Conservation (phyloP, 1,140 invertebrate species). For the Arctopsyche grandis region DNA sequence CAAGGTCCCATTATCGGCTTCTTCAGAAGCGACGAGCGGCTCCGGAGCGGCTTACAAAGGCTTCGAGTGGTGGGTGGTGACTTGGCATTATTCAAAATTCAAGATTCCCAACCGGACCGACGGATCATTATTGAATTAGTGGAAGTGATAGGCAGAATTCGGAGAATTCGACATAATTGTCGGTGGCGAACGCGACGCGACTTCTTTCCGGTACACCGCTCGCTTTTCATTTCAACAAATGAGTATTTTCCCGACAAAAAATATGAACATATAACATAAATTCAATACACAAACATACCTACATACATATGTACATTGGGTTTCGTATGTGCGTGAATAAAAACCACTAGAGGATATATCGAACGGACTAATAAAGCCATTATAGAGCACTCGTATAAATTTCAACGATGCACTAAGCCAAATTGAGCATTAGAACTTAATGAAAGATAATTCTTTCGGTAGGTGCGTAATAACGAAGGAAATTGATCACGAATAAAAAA, state of each 20-base stretch:
- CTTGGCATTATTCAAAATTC: constrained; percentile 47
- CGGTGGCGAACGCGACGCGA: background rate
- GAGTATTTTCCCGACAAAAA: background rate
- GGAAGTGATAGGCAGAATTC: constrained; percentile 53
- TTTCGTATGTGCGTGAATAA: background rate
- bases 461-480: constrained; percentile 18
- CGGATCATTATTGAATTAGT: constrained; percentile 54
- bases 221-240: too few species aligned
- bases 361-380: constrained; percentile 33
- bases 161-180: constrained; percentile 42
- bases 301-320: too few species aligned
- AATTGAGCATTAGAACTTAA: constrained; percentile 37
- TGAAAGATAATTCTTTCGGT: constrained; percentile 33
- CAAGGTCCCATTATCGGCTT: constrained; percentile 19
- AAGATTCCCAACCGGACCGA: constrained; percentile 44
- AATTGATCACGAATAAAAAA: constrained; percentile 33
- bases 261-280: too few species aligned
- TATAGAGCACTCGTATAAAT: constrained; percentile 27
- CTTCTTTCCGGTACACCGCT: too few species aligned
- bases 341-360: background rate
- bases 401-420: constrained; percentile 6
- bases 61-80: constrained; percentile 36
- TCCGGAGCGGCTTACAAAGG: constrained; percentile 40
- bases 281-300: background rate
- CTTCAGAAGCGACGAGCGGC: constrained; percentile 43